phyloP scores from a whole-genome alignment of 2,113 vertebrate genomes.

The Phylloscopus trochiloides region DNA sequence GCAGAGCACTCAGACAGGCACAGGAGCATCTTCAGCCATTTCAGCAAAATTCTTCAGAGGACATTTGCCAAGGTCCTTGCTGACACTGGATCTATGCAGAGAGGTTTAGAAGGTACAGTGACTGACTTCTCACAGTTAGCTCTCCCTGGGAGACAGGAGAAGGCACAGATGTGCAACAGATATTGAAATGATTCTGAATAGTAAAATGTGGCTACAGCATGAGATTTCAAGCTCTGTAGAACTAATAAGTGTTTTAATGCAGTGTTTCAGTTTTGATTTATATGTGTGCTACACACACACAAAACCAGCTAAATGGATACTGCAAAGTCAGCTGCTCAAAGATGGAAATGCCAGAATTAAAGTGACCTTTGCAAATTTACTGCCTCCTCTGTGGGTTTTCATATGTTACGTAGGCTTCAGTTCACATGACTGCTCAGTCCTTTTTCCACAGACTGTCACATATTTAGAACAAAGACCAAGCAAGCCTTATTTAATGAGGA shows the following conservation, averaged over 20 bases:
- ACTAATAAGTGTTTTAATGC: background rate
- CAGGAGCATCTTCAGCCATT: background rate
- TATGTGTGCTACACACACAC: background rate
- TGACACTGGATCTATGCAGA: background rate
- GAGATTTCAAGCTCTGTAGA: background rate
- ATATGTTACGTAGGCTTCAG: background rate
- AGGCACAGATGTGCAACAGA: background rate
- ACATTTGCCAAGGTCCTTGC: background rate
- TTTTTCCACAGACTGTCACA: background rate
- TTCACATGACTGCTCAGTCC: background rate
- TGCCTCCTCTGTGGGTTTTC: background rate
- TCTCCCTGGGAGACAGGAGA: background rate
- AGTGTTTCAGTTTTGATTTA: background rate
- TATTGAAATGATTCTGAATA: background rate
- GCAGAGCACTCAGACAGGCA: background rate
- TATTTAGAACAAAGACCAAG: background rate
- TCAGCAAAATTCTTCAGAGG: slow-evolving; percentile 24
- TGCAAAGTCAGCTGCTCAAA: background rate
- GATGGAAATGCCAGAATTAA: background rate
- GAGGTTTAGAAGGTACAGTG: background rate
- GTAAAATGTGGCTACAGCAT: background rate
- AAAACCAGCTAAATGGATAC: background rate
- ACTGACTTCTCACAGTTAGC: background rate
- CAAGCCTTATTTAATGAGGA: background rate
- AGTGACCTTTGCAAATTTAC: background rate